Conservation (phyloP, 2,113 vertebrate genomes). For the Ondatra zibethicus region DNA sequence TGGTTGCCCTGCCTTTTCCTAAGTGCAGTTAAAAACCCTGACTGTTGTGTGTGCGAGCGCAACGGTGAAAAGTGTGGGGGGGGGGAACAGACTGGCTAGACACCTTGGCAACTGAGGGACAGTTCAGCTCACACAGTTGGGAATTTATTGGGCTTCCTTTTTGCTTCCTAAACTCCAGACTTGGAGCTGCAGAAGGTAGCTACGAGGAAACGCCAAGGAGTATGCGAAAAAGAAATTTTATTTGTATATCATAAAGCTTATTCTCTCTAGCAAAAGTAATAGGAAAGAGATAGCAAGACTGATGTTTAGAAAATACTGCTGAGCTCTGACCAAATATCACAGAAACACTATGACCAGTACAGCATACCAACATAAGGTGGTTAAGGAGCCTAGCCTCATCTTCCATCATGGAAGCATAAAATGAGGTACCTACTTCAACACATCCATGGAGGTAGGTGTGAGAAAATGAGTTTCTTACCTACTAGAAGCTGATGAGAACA, state of each 20-base stretch:
- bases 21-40: background rate
- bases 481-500: background rate
- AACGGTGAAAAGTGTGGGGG: background rate
- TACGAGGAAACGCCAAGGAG: background rate
- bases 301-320: conserved; percentile 18
- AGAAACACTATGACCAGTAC: background rate
- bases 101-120: background rate
- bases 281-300: background rate
- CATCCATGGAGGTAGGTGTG: rapidly evolving
- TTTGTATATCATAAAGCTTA: background rate
- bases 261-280: background rate
- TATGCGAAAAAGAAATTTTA: background rate
- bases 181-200: conserved; percentile 7
- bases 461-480: background rate
- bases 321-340: background rate
- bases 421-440: background rate
- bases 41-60: background rate
- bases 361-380: background rate
- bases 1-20: background rate
- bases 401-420: background rate
- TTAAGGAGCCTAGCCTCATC: background rate
- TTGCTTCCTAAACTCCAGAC: background rate
- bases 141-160: conserved; percentile 17
- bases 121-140: background rate
- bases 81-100: background rate